Conservation (phyloP, 2,113 vertebrate species). For the Suncus etruscus region DNA sequence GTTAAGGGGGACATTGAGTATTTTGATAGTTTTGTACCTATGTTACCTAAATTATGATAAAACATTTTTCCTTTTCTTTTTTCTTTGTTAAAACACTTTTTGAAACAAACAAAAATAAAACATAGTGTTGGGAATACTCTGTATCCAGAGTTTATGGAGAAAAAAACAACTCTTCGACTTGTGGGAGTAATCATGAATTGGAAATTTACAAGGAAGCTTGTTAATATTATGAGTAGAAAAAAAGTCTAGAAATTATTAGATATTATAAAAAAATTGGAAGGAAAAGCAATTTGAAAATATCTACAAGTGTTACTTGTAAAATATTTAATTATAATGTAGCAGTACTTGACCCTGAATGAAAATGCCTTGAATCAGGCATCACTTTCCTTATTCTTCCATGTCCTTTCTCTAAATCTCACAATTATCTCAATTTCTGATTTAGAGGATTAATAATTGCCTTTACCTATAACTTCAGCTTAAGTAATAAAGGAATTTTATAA, state of each 20-base stretch:
- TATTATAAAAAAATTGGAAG: neutral
- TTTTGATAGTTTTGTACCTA: too few relatives aligned
- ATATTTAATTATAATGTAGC: neutral
- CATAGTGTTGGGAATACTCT: too few relatives aligned
- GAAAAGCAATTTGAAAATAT: neutral
- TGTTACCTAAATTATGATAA: too few relatives aligned
- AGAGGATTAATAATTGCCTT: conserved; percentile 1
- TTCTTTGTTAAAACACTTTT: too few relatives aligned
- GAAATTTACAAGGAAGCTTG: neutral
- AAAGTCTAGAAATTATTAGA: too few relatives aligned
- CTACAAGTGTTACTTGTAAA: conserved; percentile 19
- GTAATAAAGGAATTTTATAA: neutral
- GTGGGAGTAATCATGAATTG: neutral
- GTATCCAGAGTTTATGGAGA: neutral
- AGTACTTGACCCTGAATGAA: neutral
- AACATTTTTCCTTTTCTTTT: too few relatives aligned
- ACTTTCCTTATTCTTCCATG: neutral
- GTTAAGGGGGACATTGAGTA: too few relatives aligned
- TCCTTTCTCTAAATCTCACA: neutral
- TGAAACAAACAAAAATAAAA: too few relatives aligned
- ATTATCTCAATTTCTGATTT: neutral
- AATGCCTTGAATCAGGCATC: neutral
- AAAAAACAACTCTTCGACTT: conserved; percentile 10
- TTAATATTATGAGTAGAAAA: neutral
- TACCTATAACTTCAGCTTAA: neutral